Percentiles rank a stretch among this genome's conserved stretches.
These are phyloP conservation scores for Salarias fasciatus DNA, from an alignment of 2,797 vertebrate species.

Conservation along the genomic window DNA sequence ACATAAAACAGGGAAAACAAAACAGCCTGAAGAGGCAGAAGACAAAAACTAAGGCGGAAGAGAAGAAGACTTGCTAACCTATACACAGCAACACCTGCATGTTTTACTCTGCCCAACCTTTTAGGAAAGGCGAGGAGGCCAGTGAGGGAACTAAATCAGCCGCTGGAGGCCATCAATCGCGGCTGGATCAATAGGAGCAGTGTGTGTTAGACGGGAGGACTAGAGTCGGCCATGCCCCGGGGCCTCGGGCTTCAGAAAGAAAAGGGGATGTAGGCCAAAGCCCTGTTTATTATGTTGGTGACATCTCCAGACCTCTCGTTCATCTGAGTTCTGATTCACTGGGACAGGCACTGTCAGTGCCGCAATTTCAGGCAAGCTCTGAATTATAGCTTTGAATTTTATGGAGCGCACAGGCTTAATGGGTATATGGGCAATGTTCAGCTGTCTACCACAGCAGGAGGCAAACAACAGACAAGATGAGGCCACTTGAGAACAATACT, in stretches of 20 bases:
- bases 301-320: conserved; percentile 72
- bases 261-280: conserved; percentile 65
- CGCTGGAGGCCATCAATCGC: conserved; percentile 75
- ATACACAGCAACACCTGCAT: conserved; percentile 35
- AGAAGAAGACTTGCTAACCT: conserved; percentile 37
- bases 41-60: conserved; percentile 19
- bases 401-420: conserved; percentile 58
- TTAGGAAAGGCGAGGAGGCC: conserved; percentile 58
- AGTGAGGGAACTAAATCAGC: conserved; percentile 75
- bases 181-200: conserved; percentile 79
- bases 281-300: conserved; percentile 77
- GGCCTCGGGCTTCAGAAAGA: conserved; percentile 52
- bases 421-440: conserved; percentile 52
- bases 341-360: conserved; percentile 69
- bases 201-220: conserved; percentile 54
- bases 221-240: conserved; percentile 45
- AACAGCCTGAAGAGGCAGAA: conserved; percentile 17
- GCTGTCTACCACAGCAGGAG: conserved; percentile 39
- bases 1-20: conserved; percentile 29
- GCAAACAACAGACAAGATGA: conserved; percentile 49
- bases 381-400: conserved; percentile 71
- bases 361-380: conserved; percentile 72
- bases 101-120: conserved; percentile 69
- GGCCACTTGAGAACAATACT: conserved; percentile 31
- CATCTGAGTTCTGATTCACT: conserved; percentile 74